Evolutionary conservation across 1,140 invertebrate genomes (phyloP), one percentile per base, ranked within the genome.

Genomic region (Aplysia californica): DNA sequence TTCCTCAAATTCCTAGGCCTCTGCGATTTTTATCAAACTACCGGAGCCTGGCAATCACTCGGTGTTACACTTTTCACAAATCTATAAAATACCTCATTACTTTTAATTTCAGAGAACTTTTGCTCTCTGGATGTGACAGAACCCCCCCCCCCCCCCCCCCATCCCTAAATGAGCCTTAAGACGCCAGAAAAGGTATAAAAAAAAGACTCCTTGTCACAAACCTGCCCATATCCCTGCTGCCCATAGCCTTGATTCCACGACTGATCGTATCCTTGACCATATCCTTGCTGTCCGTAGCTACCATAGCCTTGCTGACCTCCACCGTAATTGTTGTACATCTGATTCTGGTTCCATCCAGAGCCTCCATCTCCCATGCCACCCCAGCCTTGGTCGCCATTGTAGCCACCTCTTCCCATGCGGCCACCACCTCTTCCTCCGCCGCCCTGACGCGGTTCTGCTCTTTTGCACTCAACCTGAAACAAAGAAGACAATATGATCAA

Each of bases 391-490:
- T 71, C 75, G 39, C 23, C 58, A 44, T 58, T 36, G 55, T 23
- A 72, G 44, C 50, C 50, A 29, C 59, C 72, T 58, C 64, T 29
- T 29, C 67, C 59, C 23, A 44, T 55, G 21, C 66, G 35, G 21
- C 75, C 75, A 20, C 66, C 38, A 26, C 72, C 59, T 41, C 56
- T 35, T 44, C 75, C 75, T n/a, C 66, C 66, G 38, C 75, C 65
- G 64, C 75, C 75, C 23, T 69, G 67, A 21, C 75, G 75, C 6
- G 75, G 75, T 50, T 77, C 75, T 35, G 75, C 75, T 20, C 75
- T 18, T 70, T 77, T 77, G 61, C 75, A 77, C 38, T 77, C 75
- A 77, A 77, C 50, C 75, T 77, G 33, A 50, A 26, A 31, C 31
- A 64, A 33, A 55, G 6, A 23, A 10, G 56, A 26, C 21, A n/a